phyloP scores from a whole-genome alignment of 2,888 invertebrate genomes.

The Leptothorax acervorum region DNA sequence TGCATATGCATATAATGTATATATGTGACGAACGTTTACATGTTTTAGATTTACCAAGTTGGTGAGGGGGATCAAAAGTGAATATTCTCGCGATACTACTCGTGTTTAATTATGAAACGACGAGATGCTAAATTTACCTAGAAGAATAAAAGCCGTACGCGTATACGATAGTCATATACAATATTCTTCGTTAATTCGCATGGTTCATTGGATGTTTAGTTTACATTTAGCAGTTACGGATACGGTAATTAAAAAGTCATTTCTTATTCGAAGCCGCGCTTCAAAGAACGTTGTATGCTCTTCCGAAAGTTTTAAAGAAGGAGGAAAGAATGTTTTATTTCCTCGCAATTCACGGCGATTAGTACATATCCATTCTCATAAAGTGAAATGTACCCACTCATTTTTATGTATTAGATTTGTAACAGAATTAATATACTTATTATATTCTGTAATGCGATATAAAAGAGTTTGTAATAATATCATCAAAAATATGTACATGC shows the following conservation, averaged over 20 bases:
- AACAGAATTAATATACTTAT: not conserved
- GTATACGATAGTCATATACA: not conserved
- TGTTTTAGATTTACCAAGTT: constrained; percentile 19
- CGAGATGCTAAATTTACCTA: constrained; percentile 25
- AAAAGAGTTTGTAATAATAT: not conserved
- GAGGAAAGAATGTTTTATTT: not conserved
- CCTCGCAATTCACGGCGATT: not conserved
- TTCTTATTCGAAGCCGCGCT: not conserved
- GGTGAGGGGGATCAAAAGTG: constrained; percentile 35
- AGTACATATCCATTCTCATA: not conserved
- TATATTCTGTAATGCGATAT: not conserved
- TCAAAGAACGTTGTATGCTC: not conserved
- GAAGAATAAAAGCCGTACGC: not conserved
- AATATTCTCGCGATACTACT: constrained; percentile 21
- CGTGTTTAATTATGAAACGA: constrained; percentile 16
- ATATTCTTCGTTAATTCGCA: constrained; percentile 26
- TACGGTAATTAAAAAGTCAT: constrained; percentile 5
- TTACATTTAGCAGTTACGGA: not conserved
- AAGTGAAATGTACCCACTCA: not conserved
- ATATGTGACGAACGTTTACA: constrained; percentile 43
- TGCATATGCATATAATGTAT: constrained; percentile 16
- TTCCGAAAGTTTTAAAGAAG: not conserved
- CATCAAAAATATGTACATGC: not conserved
- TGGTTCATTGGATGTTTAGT: not conserved
- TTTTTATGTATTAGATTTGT: constrained; percentile 2